Base-by-base conservation (phyloP, 2,113 vertebrate species). In the Myotis davidii region DNA sequence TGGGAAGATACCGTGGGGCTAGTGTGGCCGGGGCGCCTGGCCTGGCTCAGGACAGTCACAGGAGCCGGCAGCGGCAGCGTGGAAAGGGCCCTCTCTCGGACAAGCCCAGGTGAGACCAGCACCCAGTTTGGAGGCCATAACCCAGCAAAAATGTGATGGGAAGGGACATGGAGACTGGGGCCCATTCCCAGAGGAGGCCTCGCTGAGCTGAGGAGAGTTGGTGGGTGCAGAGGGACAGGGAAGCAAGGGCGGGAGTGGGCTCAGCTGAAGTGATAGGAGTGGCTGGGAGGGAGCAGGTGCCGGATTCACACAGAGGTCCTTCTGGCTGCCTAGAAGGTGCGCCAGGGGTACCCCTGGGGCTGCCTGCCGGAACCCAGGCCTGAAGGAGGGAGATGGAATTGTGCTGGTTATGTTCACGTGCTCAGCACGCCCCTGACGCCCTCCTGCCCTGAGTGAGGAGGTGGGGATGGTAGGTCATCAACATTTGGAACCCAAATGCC, bases 191-290 rank as follows among this genome's bases (percentile, higher is more conserved):
- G 83, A 12, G 50, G 18, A 48, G 29, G 34, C 10, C 34, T 20
- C 2, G 17, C 34, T 27, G 23, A 48, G n/a, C 3, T 32, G 61
- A 29, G 29, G 37, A 61, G 29, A 23, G 34, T 6, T 2, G 9
- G 34, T 5, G 50, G 85, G 65, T 5, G 18, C 1, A 7, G 8
- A 17, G 39, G 18, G 27, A 23, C 1, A 27, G 59, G 20, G 4
- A 27, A 32, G n/a, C 18, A 1, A 5, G 34, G 52, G 72, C 2
- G 11, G 48, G 4, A 9, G 11, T 1, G 1, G 37, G 54, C 0
- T 12, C 25, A 45, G n/a, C 3, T 4, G 34, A 69, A 59, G 54
- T 32, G 5, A 5, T 2, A 18, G 64, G 23, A 50, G 14, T 16
- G 2, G 5, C 39, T 25, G 70, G 34, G 37, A 90, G 18, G 45